Conservation (phyloP, 2,113 vertebrate genomes). For the Paradoxurus hermaphroditus region DNA sequence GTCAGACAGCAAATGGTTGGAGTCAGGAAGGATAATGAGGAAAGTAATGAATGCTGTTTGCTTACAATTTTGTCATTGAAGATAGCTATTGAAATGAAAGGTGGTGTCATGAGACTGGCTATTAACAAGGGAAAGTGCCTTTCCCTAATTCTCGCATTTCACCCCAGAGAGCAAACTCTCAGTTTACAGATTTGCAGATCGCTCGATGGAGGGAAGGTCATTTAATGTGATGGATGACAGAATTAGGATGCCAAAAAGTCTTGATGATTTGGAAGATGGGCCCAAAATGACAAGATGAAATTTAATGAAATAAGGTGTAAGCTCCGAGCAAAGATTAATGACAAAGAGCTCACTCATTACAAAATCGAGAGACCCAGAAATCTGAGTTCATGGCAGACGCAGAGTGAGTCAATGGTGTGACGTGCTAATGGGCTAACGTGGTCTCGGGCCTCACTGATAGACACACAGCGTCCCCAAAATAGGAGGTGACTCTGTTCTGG, state of each 20-base stretch:
- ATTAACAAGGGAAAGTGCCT: neutral
- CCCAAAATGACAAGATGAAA: neutral
- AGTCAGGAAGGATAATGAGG: neutral
- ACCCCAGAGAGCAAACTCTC: neutral
- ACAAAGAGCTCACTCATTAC: neutral
- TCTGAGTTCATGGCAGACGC: neutral
- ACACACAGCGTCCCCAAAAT: neutral
- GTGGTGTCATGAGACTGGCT: neutral
- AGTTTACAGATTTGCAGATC: neutral
- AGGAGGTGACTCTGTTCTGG: neutral
- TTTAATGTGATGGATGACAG: neutral
- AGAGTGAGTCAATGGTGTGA: neutral
- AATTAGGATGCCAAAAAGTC: neutral
- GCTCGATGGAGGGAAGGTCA: neutral
- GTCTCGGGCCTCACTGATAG: neutral
- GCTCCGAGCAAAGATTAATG: neutral
- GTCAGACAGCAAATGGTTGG: neutral
- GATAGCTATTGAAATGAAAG: neutral
- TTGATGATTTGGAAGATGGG: neutral
- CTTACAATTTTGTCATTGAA: neutral
- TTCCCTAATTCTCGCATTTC: neutral
- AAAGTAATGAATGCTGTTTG: constrained; percentile 37
- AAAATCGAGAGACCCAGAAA: neutral
- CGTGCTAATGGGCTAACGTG: neutral
- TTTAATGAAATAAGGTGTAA: neutral